Evolutionary conservation across 2,113 vertebrate genomes (phyloP), one percentile per base, ranked within the genome.

Genomic region (Tauraco erythrolophus): DNA sequence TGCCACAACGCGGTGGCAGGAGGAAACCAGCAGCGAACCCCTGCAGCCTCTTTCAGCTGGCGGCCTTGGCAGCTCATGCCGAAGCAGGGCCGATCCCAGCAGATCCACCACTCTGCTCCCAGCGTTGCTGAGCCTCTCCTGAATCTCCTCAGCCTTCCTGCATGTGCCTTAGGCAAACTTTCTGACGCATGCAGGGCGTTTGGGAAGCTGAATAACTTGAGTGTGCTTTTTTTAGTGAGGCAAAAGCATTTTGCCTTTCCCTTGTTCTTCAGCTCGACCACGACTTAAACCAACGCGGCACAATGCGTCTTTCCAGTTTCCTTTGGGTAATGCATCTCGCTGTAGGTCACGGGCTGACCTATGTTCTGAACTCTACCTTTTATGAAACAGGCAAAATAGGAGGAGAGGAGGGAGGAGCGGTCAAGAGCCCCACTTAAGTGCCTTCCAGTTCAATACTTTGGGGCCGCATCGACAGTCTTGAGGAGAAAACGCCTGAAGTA

Each of bases 1-100:
- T 39, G 45, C 65, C 14, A n/a, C 28, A 27, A 43, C 7, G 3
- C 1, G 16, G 10, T 0, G 0, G 21, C 0, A 0, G 50, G 61
- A 22, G 28, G 19, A 46, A n/a, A 39, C 5, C 53, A 19, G 12
- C 31, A 31, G 21, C 0, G 1, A 41, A 46, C 19, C 21, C 31
- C 75, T 1, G 0, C 37, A 50, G 46, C 24, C 12, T 60, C 43
- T 39, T 71, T 66, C 5, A 23, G 24, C 53, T 35, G 28, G 14
- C 12, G 24, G 53, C 39, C 23, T 28, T 46, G 61, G 24, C 37
- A 21, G n/a, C n/a, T 58, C 10, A 15, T n/a, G 14, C 14, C 14
- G 8, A 7, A 3, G 0, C 7, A 1, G 51, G 43, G 62, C 16
- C 22, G 25, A 41, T 53, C 53, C 37, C 45, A 48, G 30, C 35